A percentile compares a stretch with the other conserved stretches of the same genome.
Evolutionary conservation across 2,113 vertebrate species (phyloP).

Genomic region (Engystomops pustulosus): DNA sequence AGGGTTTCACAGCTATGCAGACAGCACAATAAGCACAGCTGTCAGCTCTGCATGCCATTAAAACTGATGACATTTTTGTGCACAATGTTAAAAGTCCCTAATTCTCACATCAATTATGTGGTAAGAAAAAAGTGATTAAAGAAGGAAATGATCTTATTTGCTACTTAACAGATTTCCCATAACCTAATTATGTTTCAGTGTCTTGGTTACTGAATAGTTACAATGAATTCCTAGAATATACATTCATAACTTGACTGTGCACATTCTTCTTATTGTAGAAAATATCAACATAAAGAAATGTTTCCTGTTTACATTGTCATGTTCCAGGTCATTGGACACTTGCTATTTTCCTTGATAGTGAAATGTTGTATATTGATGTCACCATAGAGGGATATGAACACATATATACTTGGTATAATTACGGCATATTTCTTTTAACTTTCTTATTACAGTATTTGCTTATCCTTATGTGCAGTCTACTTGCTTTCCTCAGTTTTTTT

Average conservation of each 20-base stretch:
- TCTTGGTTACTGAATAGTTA: background rate
- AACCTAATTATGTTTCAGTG: constrained; percentile 39
- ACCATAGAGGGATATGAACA: background rate
- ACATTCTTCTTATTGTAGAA: background rate
- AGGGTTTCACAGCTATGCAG: constrained; percentile 12
- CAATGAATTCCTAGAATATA: background rate
- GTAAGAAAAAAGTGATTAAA: constrained; percentile 48
- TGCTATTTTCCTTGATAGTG: background rate
- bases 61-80: constrained; percentile 34
- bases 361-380: background rate
- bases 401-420: background rate
- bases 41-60: constrained; percentile 22
- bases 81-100: constrained; percentile 43
- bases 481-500: background rate
- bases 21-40: constrained; percentile 25
- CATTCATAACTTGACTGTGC: background rate
- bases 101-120: constrained; percentile 55
- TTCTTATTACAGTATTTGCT: background rate
- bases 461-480: background rate
- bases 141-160: constrained; percentile 48
- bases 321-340: background rate
- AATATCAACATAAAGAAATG: background rate
- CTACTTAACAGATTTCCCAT: constrained; percentile 41
- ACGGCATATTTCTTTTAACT: background rate
- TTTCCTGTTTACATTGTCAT: background rate